Evolutionary conservation across 2,888 invertebrate genomes (phyloP).

Genomic region (Mechanitis mazaeus): DNA sequence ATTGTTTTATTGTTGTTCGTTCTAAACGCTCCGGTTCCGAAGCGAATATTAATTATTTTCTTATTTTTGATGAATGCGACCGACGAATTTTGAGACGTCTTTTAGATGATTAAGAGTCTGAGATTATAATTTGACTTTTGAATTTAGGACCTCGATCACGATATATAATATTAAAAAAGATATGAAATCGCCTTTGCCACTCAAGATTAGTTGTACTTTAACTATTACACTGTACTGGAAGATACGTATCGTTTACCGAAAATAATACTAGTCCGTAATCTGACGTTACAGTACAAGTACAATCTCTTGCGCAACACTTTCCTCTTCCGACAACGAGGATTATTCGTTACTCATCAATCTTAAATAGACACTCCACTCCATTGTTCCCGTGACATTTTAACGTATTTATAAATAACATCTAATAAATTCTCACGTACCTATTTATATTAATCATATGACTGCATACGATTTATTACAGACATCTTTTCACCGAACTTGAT

Average conservation of each 20-base stretch:
- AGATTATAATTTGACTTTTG: slow-evolving; percentile 53
- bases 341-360: slow-evolving; percentile 72
- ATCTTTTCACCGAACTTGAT: slow-evolving; percentile 7
- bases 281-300: slow-evolving; percentile 57
- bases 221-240: slow-evolving; percentile 63
- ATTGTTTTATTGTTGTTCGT: slow-evolving; percentile 72
- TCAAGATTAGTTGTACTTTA: slow-evolving; percentile 62
- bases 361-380: slow-evolving; percentile 66
- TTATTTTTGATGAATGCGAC: slow-evolving; percentile 70
- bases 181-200: slow-evolving; percentile 41
- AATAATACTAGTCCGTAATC: slow-evolving; percentile 66
- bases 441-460: slow-evolving; percentile 37
- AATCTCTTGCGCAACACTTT: slow-evolving; percentile 55
- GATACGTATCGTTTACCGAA: slow-evolving; percentile 71
- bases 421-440: slow-evolving; percentile 45
- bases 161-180: slow-evolving; percentile 43
- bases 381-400: slow-evolving; percentile 74
- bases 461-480: slow-evolving; percentile 7
- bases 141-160: slow-evolving; percentile 47
- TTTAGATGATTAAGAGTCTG: slow-evolving; percentile 53
- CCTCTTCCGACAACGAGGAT: slow-evolving; percentile 61
- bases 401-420: slow-evolving; percentile 67
- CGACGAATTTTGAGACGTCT: slow-evolving; percentile 54
- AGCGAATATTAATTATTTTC: slow-evolving; percentile 73
- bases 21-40: slow-evolving; percentile 62